Evolutionary conservation across 2,113 vertebrate genomes (phyloP), one percentile per base, ranked within the genome.

Genomic region (Egretta garzetta): DNA sequence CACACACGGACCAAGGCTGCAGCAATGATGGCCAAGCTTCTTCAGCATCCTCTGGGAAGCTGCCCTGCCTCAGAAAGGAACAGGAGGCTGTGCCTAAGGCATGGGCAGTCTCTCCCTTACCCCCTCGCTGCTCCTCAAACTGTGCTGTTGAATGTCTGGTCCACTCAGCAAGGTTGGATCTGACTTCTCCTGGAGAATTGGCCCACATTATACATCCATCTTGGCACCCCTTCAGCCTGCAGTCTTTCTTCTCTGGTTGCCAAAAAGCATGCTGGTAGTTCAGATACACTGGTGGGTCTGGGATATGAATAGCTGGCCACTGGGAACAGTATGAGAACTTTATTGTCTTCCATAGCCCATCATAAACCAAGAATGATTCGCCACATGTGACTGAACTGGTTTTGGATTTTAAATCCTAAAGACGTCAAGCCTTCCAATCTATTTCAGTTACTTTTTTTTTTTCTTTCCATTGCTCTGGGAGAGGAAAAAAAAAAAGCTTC

Each of bases 271-370:
- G 77, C 53, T 64, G 86, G 66, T 66, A 90, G 86, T 88, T 93
- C 94, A 93, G 70, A 96, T 94, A 58, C 18, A 64, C 73, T 77
- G 45, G 63, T 91, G 84, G 73, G 93, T 67, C 88, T 96, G 92
- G 88, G 89, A 80, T 82, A 70, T 59, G 89, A 94, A 91, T 85
- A 95, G 74, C 35, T 90, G 86, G 84, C 96, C 89, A 94, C 59
- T 59, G 87, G 86, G 96, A 96, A 66, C 77, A 62, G 39, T 86
- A 88, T 18, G 77, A 91, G 86, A 72, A 85, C 74, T 88, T 94
- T 73, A 88, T 76, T 85, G 85, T 96, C 83, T 96, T 93, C 71
- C 67, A 82, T 77, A 83, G 81, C 67, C 91, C 75, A 71, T 91
- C 80, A 95, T 80, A 93, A 96, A 94, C 55, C 26, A 74, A 37